Evolutionary conservation across 2,888 invertebrate species (phyloP), one percentile per base, ranked within the genome.

Genomic region (Chorisops tibialis): DNA sequence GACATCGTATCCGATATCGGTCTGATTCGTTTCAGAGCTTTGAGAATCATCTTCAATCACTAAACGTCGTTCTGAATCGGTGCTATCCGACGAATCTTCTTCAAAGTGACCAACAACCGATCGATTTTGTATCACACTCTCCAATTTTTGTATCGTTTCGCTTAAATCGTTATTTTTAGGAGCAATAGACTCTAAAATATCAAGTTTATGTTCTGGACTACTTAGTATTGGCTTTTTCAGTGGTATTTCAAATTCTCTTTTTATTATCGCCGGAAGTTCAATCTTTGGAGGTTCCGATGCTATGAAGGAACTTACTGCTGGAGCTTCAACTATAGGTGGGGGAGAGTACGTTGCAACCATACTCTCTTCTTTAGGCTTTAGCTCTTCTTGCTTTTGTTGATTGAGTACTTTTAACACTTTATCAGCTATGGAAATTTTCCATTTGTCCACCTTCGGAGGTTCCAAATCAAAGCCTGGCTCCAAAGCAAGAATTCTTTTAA

Each of bases 111-210:
- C 75, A 65, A 67, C 66, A 24, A 63, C 68, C 12, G 67, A 61
- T 18, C 67, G 59, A 37, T 68, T 65, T 35, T 68, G 66, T 56
- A 78, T 77, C 54, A 75, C 79, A 63, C 76, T 76, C 66, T 79
- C 79, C 22, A 85, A 71, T 70, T 85, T 85, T 73, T 84, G 85
- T 70, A 85, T 85, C 1, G 84, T 85, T 66, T 85, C 85, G 66
- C 82, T 83, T 11, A 85, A 72, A 38, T 84, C 84, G 68, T 82
- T 83, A 64, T 84, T 85, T 67, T 82, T 85, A 0, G 74, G 74
- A 21, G 72, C 67, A 61, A 77, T 71, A 16, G 77, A 73, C 56
- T 78, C 78, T 11, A 78, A 65, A 41, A 78, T 74, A 56, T 75
- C 73, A 7, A 70, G 69, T 63, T 72, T 77, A 3, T 73, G 75